Percentiles rank a stretch among this genome's conserved stretches.
Conservation (phyloP, 2,113 vertebrate genomes). For the Picathartes gymnocephalus region DNA sequence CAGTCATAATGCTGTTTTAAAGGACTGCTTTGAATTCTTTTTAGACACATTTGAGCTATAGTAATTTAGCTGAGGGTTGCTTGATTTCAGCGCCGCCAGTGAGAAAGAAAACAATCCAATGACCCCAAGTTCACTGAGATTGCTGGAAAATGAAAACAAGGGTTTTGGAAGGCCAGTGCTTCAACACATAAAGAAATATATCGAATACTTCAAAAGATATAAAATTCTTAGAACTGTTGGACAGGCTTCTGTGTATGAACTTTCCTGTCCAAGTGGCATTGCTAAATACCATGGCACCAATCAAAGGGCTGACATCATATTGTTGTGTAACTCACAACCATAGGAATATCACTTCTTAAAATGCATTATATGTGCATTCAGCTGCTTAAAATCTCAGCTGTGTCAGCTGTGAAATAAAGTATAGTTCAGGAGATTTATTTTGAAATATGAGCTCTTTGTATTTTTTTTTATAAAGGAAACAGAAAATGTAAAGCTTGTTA, state of each 20-base stretch:
- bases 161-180: slow-evolving; percentile 36
- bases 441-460: slow-evolving; percentile 39
- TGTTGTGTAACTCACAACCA: slow-evolving; percentile 69
- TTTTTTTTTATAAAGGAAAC: background rate
- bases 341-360: slow-evolving; percentile 56
- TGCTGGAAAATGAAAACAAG: slow-evolving; percentile 66
- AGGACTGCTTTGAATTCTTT: background rate
- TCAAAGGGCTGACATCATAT: slow-evolving; percentile 62
- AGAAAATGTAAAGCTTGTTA: slow-evolving; percentile 39
- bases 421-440: slow-evolving; percentile 16
- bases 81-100: slow-evolving; percentile 12
- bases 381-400: slow-evolving; percentile 1
- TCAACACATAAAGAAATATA: slow-evolving; percentile 64
- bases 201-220: slow-evolving; percentile 69
- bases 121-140: slow-evolving; percentile 61
- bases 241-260: slow-evolving; percentile 62
- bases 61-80: background rate
- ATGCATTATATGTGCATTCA: slow-evolving; percentile 31
- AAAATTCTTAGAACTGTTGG: slow-evolving; percentile 77
- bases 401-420: slow-evolving; percentile 43
- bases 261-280: slow-evolving; percentile 68
- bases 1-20: background rate
- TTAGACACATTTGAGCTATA: background rate
- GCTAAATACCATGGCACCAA: slow-evolving; percentile 69
- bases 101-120: slow-evolving; percentile 50